Evolutionary conservation across 2,113 vertebrate genomes (phyloP), one percentile per base, ranked within the genome.

Genomic region (Pelusios castaneus): DNA sequence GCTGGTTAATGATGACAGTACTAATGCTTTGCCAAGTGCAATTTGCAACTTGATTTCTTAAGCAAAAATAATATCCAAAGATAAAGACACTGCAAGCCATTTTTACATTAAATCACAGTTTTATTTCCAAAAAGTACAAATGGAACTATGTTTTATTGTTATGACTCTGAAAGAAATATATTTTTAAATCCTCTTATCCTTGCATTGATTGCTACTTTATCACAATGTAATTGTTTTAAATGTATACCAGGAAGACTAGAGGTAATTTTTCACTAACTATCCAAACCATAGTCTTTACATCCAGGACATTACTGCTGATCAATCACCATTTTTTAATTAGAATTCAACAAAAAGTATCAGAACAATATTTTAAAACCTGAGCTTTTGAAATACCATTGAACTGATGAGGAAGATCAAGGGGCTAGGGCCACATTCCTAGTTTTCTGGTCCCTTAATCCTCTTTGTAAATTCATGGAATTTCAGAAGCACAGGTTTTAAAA

Each of bases 191-290:
- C 24, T 82, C 47, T 95, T 94, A 92, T 95, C 73, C 75, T 90
- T 93, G 88, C 94, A 82, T 77, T 58, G 78, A 94, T 95, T 96
- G 91, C 91, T 91, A 93, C 29, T 56, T 79, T 83, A 95, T 96
- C 88, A 93, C 12, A 95, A 81, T 88, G 91, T 95, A 96, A 96
- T 97, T 95, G 87, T 95, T 97, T 97, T 92, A 97, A 97, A 97
- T 51, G 92, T 19, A 45, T 58, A 92, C 91, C 84, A 92, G 85
- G 81, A 97, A 91, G 88, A 97, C 21, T 95, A 93, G 45, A 43
- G 93, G 95, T 96, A 88, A 93, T 97, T 97, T 85, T 87, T 94
- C 84, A 49, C 80, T 96, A 97, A 94, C 80, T 78, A 89, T 92
- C 95, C 84, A 93, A 96, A 38, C 90, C 89, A 89, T 11, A 85